Evolutionary conservation across 2,797 vertebrate genomes (phyloP), one percentile per base, ranked within the genome.

Genomic region (Fistularia commersonii): DNA sequence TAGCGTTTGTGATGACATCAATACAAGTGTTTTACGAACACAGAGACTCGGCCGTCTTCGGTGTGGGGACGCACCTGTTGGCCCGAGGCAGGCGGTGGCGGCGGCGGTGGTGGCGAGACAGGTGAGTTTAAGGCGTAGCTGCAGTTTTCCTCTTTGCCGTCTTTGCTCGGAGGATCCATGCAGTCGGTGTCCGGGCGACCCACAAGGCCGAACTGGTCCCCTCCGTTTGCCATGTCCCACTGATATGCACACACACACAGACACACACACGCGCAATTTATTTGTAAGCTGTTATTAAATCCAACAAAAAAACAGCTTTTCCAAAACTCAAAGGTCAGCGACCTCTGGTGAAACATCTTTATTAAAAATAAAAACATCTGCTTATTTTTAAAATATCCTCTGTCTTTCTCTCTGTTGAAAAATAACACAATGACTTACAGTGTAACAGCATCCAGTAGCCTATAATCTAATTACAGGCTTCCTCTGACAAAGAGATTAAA

Each of bases 171-270:
- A 5, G 93, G 89, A 62, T 95, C 93, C 77, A 93, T 91, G 39
- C 90, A 81, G 49, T 93, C 92, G 0, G 92, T 57, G 41, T 94
- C 92, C 11, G 93, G 92, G 45, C 90, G 90, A 75, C 89, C 83
- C 1, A 92, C 82, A 51, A 96, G 90, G 73, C 90, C 93, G 69
- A 94, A 95, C 79, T 90, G 90, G 83, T 95, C 93, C 11, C 94
- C 95, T 36, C 91, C 75, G 79, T 95, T 95, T 58, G 94, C 94
- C 95, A 97, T 97, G 73, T 65, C 73, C 75, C 50, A 68, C 79
- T 79, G 58, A 53, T 9, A 61, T 32, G 64, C 51, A 64, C 53
- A 60, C 54, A 64, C 50, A 48, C 44, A 62, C 48, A 61, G 46
- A 54, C 47, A 51, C 36, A 64, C 15, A 61, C 53, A 55, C 41